Evolutionary conservation across 2,888 invertebrate species (phyloP).

Genomic region (Fragum fragum): DNA sequence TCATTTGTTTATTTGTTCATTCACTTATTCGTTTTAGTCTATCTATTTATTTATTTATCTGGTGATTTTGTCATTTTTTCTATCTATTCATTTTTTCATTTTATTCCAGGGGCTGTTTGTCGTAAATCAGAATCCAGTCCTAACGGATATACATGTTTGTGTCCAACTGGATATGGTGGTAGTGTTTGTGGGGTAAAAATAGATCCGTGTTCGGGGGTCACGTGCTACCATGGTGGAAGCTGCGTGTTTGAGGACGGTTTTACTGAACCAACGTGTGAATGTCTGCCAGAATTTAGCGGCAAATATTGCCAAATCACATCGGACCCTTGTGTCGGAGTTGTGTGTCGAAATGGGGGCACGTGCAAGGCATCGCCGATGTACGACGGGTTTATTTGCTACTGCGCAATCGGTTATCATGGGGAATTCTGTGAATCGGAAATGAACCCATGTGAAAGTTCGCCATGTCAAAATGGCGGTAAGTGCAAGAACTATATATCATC

Average conservation of each 20-base stretch:
- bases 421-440: slow-evolving; percentile 72
- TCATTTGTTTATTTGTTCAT: too few species aligned
- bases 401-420: slow-evolving; percentile 68
- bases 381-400: slow-evolving; percentile 68
- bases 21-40: too few species aligned
- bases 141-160: slow-evolving; percentile 45
- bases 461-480: slow-evolving; percentile 72
- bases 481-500: slow-evolving; percentile 71
- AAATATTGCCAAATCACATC: slow-evolving; percentile 69
- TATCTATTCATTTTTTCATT: too few species aligned
- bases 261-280: slow-evolving; percentile 65
- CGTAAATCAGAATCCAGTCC: slow-evolving; percentile 3
- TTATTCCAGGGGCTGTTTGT: slow-evolving; percentile 58
- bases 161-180: slow-evolving; percentile 54
- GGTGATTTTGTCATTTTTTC: too few species aligned
- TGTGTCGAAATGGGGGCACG: slow-evolving; percentile 72
- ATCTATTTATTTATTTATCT: too few species aligned
- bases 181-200: slow-evolving; percentile 51
- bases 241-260: slow-evolving; percentile 56
- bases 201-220: slow-evolving; percentile 66
- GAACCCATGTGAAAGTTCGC: slow-evolving; percentile 66
- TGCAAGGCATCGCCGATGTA: slow-evolving; percentile 68
- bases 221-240: slow-evolving; percentile 70
- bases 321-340: slow-evolving; percentile 67
- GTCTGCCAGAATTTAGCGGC: slow-evolving; percentile 68